Conservation (phyloP, 2,797 vertebrate genomes). For the Notamacropus eugenii region DNA sequence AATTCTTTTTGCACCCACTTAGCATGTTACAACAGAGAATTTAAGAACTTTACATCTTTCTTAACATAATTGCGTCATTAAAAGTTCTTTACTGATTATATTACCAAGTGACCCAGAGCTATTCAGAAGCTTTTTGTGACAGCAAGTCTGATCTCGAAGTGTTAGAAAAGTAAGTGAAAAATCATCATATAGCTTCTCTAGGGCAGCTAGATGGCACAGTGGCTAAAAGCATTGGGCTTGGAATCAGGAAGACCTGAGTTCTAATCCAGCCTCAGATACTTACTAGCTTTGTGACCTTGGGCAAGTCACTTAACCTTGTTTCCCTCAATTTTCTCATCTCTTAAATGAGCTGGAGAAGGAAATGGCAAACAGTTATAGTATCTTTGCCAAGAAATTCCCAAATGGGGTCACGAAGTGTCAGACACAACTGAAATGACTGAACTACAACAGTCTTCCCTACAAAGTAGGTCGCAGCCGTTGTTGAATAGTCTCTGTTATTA, state of each 20-base stretch:
- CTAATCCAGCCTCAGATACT: background rate
- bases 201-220: background rate
- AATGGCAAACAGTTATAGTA: background rate
- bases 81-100: background rate
- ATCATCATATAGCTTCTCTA: background rate
- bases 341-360: background rate
- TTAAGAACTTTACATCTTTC: background rate
- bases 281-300: background rate
- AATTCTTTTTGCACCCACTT: background rate
- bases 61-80: constrained; percentile 1
- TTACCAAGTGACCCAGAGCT: background rate
- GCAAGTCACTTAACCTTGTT: background rate
- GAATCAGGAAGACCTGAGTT: background rate
- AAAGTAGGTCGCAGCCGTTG: background rate
- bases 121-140: background rate
- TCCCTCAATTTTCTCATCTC: background rate
- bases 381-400: background rate
- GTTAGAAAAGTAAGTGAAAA: background rate
- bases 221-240: background rate
- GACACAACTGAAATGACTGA: background rate
- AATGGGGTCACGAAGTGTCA: background rate
- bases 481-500: background rate
- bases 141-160: background rate
- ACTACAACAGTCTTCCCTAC: background rate
- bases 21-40: background rate